phyloP scores from a whole-genome alignment of 1,140 invertebrate genomes.

The Dendrolimus punctatus region DNA sequence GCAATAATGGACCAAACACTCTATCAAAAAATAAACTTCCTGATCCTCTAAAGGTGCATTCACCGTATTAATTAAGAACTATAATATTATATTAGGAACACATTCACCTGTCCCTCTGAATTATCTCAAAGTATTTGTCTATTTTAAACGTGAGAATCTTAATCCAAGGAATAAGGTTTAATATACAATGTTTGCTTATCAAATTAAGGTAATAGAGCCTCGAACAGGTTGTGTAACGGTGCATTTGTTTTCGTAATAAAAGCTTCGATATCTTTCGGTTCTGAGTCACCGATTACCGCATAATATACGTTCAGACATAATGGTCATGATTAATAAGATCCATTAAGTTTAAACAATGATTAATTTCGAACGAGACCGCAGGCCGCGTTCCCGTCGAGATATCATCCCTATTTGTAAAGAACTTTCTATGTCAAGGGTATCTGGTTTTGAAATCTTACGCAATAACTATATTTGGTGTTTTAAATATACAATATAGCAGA shows the following conservation, averaged over 20 bases:
- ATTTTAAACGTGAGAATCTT: constrained; percentile 9
- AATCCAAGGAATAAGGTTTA: constrained; percentile 10
- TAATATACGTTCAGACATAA: constrained; percentile 55
- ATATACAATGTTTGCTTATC: constrained; percentile 10
- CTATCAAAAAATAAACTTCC: constrained; percentile 13
- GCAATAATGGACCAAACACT: constrained; percentile 1
- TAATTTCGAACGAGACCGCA: constrained; percentile 39
- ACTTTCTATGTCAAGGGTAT: constrained; percentile 7
- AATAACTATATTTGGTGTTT: background rate
- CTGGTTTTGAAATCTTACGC: constrained; percentile 4
- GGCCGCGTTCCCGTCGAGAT: constrained; percentile 16
- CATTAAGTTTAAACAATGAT: constrained; percentile 66
- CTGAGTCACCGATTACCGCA: constrained; percentile 54
- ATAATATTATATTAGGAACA: constrained; percentile 33
- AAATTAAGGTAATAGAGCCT: constrained; percentile 19
- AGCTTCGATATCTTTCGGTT: constrained; percentile 29
- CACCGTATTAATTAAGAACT: constrained; percentile 36
- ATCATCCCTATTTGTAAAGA: constrained; percentile 21
- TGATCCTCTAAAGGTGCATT: constrained; percentile 4
- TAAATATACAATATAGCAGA: background rate
- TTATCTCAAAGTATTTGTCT: constrained; percentile 3
- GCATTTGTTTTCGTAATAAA: constrained; percentile 49
- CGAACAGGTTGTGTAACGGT: constrained; percentile 35
- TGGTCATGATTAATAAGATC: constrained; percentile 54
- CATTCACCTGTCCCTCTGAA: constrained; percentile 43